These are phyloP conservation scores for Melanostoma mellinum DNA, from an alignment of 2,888 invertebrate species.

Conservation along the genomic window DNA sequence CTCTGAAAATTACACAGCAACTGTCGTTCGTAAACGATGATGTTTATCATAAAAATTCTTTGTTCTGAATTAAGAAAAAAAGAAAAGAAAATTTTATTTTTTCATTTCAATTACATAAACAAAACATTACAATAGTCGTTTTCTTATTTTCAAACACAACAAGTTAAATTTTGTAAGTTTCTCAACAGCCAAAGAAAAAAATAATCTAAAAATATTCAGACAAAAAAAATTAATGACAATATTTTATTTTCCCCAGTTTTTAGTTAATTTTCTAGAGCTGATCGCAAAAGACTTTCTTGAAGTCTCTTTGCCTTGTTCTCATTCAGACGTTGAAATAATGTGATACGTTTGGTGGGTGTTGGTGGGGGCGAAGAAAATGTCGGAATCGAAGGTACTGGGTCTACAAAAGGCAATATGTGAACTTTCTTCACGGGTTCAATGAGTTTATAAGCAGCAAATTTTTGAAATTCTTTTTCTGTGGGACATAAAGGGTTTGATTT, in stretches of 20 bases:
- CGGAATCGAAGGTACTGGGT: constrained; percentile 69
- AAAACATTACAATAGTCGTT: constrained; percentile 6
- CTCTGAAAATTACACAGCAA: no score
- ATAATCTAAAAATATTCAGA: constrained; percentile 8
- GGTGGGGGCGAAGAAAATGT: constrained; percentile 73
- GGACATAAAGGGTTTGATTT: constrained; percentile 65
- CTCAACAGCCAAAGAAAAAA: constrained; percentile 31
- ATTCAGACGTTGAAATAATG: constrained; percentile 74
- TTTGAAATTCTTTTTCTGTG: constrained; percentile 74
- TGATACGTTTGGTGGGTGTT: constrained; percentile 74
- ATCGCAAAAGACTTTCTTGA: constrained; percentile 72
- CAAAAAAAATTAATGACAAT: constrained; percentile 29
- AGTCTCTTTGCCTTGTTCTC: constrained; percentile 75
- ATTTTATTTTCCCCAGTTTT: constrained; percentile 2
- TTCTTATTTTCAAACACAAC: constrained; percentile 17
- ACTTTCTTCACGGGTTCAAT: constrained; percentile 74
- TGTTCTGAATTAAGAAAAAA: background rate
- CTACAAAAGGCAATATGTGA: constrained; percentile 74
- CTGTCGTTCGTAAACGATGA: no score
- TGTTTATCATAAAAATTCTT: no score
- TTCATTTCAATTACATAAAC: constrained; percentile 48
- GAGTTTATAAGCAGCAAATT: constrained; percentile 71
- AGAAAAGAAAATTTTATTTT: constrained; percentile 36
- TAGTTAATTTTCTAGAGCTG: constrained; percentile 73
- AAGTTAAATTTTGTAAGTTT: constrained; percentile 34